Conservation (phyloP, 2,113 vertebrate species). For the Epinephelus cyanopodus region DNA sequence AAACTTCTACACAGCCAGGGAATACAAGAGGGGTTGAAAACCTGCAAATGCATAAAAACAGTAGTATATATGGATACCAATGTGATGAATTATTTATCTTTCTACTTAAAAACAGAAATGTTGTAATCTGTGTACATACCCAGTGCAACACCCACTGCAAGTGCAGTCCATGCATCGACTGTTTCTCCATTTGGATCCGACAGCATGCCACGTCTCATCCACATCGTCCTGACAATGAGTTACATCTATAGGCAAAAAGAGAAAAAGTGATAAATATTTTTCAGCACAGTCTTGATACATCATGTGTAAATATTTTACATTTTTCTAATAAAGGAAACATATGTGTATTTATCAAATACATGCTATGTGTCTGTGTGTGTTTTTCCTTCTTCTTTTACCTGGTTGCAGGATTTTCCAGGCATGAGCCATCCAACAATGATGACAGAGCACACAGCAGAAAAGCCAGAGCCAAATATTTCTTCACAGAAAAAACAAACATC, state of each 20-base stretch:
- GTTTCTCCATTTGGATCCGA: constrained; percentile 73
- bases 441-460: constrained; percentile 56
- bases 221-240: constrained; percentile 57
- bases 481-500: constrained; percentile 3
- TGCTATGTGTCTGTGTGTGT: background rate
- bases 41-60: background rate
- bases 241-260: background rate
- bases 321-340: too few relatives aligned
- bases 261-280: background rate
- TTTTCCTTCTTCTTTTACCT: constrained; percentile 51
- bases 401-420: too few relatives aligned
- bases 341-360: too few relatives aligned
- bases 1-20: too few relatives aligned
- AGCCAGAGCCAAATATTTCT: constrained; percentile 60
- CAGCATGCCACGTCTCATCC: constrained; percentile 53
- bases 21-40: too few relatives aligned
- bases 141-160: constrained; percentile 37
- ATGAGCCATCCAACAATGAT: constrained; percentile 53
- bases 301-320: too few relatives aligned
- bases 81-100: too few relatives aligned
- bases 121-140: constrained; percentile 40
- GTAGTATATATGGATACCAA: background rate
- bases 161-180: constrained; percentile 46
- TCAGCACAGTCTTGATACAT: too few relatives aligned
- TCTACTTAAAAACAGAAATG: background rate